A percentile compares a stretch with the other conserved stretches of the same genome.
Conservation (phyloP, 2,888 invertebrate species). For the Megamerina dolium region DNA sequence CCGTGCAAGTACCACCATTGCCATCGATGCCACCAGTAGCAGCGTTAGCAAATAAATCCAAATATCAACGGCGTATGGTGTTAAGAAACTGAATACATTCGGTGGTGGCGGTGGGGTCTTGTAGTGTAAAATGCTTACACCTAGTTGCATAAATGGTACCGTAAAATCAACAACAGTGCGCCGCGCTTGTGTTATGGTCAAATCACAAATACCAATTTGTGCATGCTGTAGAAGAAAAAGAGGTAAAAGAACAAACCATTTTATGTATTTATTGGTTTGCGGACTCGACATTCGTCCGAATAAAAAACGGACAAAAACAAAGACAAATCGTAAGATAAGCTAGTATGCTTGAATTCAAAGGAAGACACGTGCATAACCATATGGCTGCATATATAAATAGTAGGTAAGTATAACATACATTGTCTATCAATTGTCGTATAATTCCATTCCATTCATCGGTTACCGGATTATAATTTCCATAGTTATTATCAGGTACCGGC, state of each 20-base stretch:
- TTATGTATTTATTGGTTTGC: too few species aligned
- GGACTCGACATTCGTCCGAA: background rate
- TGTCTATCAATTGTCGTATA: slow-evolving; percentile 66
- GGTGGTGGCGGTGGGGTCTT: slow-evolving; percentile 67
- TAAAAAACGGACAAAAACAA: background rate
- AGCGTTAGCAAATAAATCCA: slow-evolving; percentile 87
- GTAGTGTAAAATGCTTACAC: slow-evolving; percentile 82
- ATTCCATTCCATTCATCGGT: slow-evolving; percentile 77
- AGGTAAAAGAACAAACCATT: background rate
- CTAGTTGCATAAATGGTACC: slow-evolving; percentile 95
- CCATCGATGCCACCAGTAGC: slow-evolving; percentile 71
- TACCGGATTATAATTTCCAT: slow-evolving; percentile 63
- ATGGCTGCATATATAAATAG: too few species aligned
- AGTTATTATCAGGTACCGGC: slow-evolving; percentile 64
- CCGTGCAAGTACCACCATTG: slow-evolving; percentile 74
- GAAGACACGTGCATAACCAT: too few species aligned
- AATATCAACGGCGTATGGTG: slow-evolving; percentile 77
- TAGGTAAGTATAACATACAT: too few species aligned
- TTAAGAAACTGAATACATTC: slow-evolving; percentile 80
- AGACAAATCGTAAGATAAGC: background rate
- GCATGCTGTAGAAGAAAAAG: slow-evolving; percentile 65
- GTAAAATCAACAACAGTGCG: slow-evolving; percentile 87
- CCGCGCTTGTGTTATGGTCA: slow-evolving; percentile 93
- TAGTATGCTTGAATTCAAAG: too few species aligned
- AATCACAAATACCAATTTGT: slow-evolving; percentile 90